A percentile compares a stretch with the other conserved stretches of the same genome.
Evolutionary conservation across 2,888 invertebrate genomes (phyloP).

Genomic region (Stegophylla sp.): DNA sequence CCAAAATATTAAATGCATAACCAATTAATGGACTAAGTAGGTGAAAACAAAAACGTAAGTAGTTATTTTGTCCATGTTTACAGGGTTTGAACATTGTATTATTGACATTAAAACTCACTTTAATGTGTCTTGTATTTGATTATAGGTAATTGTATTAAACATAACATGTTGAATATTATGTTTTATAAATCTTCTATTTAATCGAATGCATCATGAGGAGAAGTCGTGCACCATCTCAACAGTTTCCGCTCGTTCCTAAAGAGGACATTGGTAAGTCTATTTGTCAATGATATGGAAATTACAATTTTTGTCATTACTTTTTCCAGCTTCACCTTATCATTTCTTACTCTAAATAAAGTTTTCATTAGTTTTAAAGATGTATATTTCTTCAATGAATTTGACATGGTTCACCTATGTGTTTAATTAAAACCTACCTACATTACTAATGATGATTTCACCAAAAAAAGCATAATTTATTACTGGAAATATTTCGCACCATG

Average conservation of each 20-base stretch:
- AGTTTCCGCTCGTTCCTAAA: slow-evolving; percentile 50
- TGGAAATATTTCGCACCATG: too few relatives aligned
- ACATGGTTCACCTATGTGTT: not conserved
- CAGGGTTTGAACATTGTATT: too few relatives aligned
- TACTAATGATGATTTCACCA: too few relatives aligned
- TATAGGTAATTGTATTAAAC: not conserved
- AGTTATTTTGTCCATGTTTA: too few relatives aligned
- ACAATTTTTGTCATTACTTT: not conserved
- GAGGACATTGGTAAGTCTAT: slow-evolving; percentile 36
- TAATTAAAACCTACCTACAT: too few relatives aligned
- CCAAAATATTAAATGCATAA: too few relatives aligned
- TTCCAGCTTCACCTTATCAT: not conserved
- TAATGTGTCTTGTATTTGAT: too few relatives aligned
- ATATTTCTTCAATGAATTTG: not conserved
- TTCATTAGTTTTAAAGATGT: not conserved
- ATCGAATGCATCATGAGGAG: slow-evolving; percentile 47
- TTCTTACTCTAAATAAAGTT: not conserved
- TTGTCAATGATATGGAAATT: not conserved
- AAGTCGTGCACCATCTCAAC: slow-evolving; percentile 48
- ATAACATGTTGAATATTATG: not conserved
- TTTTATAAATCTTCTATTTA: too few relatives aligned
- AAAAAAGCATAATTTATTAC: too few relatives aligned
- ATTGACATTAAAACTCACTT: too few relatives aligned
- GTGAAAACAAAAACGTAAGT: too few relatives aligned
- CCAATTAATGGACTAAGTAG: too few relatives aligned